Conservation (phyloP, 2,797 vertebrate genomes). For the Heliangelus exortis region DNA sequence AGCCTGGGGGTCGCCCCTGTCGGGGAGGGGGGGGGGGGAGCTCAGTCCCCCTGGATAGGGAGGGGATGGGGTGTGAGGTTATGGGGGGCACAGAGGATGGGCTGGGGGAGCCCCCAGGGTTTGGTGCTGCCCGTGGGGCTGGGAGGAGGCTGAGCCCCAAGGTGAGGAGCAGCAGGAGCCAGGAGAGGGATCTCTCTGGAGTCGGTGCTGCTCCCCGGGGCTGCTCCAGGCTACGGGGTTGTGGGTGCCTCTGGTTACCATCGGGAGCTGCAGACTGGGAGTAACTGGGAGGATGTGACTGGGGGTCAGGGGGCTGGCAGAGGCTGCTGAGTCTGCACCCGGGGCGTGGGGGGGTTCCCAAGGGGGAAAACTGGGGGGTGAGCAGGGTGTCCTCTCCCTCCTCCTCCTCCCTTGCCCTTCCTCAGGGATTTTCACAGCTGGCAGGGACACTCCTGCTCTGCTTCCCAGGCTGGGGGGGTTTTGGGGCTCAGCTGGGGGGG, state of each 20-base stretch:
- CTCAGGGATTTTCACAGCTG: neutral
- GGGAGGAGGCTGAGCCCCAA: accelerated
- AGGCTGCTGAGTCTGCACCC: neutral
- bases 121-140: neutral
- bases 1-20: accelerated
- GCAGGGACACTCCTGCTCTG: accelerated
- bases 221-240: neutral
- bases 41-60: accelerated
- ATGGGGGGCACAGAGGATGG: too few species aligned
- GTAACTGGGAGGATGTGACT: neutral
- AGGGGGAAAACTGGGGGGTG: neutral
- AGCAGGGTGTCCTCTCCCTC: neutral
- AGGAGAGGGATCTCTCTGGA: neutral
- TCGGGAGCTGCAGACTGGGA: neutral
- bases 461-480: neutral
- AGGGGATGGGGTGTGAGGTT: accelerated
- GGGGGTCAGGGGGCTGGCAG: neutral
- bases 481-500: too few species aligned
- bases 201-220: neutral
- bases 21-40: too few species aligned
- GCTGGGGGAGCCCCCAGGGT: neutral
- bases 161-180: neutral
- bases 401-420: neutral
- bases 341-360: accelerated
- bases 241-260: neutral